These are phyloP conservation scores for Drosophila nebulosa DNA, from an alignment of 1,140 invertebrate species.

Conservation along the genomic window DNA sequence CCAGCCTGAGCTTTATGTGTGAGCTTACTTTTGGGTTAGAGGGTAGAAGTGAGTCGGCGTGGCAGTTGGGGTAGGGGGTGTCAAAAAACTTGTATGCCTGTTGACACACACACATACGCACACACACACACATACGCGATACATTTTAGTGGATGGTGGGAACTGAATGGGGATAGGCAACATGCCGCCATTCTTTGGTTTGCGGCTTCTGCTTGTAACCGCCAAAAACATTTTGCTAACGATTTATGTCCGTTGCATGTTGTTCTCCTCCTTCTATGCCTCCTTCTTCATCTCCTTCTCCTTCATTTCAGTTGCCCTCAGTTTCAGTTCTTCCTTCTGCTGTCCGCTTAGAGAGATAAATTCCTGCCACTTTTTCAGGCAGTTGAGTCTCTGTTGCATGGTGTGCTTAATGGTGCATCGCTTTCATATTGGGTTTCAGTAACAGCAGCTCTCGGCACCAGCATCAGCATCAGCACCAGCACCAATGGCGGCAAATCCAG, in stretches of 20 bases:
- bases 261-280: conserved; percentile 12
- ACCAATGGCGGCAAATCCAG: neutral
- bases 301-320: too few relatives aligned
- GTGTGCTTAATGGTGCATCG: conserved; percentile 54
- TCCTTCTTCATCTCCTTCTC: neutral
- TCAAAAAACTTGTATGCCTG: conserved; percentile 71
- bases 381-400: conserved; percentile 15
- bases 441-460: too few relatives aligned
- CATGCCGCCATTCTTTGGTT: conserved; percentile 19
- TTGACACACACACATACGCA: conserved; percentile 51
- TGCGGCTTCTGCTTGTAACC: conserved; percentile 59
- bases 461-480: too few relatives aligned
- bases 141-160: conserved; percentile 23
- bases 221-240: conserved; percentile 77
- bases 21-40: neutral
- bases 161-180: neutral
- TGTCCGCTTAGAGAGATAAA: conserved; percentile 45
- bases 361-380: conserved; percentile 63
- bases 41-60: neutral
- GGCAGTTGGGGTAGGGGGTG: conserved; percentile 13
- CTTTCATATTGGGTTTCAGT: conserved; percentile 47
- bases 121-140: conserved; percentile 44
- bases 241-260: conserved; percentile 74
- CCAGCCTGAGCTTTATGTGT: conserved; percentile 27
- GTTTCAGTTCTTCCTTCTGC: neutral